Evolutionary conservation across 30 jellyfish, hydroid and myxozoan genomes (phyloP), one percentile per base, ranked within the genome.

Genomic region (Turritopsis dohrnii): DNA sequence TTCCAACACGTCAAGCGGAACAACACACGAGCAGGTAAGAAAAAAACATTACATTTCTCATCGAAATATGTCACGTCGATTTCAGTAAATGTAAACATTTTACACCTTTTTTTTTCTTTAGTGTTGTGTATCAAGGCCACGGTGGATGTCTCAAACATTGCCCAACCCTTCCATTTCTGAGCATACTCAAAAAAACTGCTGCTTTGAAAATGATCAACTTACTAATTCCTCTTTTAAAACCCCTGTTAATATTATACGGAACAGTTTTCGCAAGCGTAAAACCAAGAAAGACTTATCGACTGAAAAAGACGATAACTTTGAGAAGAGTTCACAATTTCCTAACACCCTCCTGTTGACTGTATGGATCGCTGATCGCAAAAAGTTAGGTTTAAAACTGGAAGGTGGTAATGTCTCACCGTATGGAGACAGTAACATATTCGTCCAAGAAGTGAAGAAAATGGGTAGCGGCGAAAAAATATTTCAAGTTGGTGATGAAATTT

Each of bases 341-440:
- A 74, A 74, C 71, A 74, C 83, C 0, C 83, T 23, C 24, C 28
- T 24, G 16, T 26, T 74, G 27, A 74, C 83, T 24, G 83, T 74
- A 22, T 74, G 83, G 83, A 74, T 74, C 17, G 65, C 83, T 16
- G 83, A 74, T 23, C 83, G 83, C 65, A 74, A 21, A 29, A 74
- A 30, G 71, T 74, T 74, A 24, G 83, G 83, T 16, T 24, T 74
- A 26, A 74, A 74, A 29, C 65, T 74, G 53, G 83, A 52, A 1
- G 83, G 83, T 9, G 83, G 83, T 26, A n/a, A 52, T 74, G 71
- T 74, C 18, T 74, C 83, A 23, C 72, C 83, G 4, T 74, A 74
- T 23, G 83, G 83, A 9, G 83, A 74, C 23, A 74, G 83, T 30
- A 74, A 74, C 65, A 16, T 74, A 22, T 7, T 22, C 65, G 8